Evolutionary conservation across 2,113 vertebrate genomes (phyloP).

Genomic region (Dunckerocampus dactyliophorus): DNA sequence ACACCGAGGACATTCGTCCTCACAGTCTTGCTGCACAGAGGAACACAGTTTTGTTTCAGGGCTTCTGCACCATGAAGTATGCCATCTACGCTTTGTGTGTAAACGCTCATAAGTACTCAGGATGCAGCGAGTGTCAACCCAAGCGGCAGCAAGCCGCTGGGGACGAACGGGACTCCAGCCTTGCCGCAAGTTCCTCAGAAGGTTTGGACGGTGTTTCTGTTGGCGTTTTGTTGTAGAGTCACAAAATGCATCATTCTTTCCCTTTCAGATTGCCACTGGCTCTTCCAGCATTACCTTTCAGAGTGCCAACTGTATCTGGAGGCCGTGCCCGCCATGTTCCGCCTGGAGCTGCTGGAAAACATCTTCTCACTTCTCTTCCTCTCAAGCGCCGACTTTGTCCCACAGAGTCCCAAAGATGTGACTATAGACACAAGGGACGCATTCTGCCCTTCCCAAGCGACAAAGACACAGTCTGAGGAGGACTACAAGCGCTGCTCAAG

Average conservation of each 20-base stretch:
- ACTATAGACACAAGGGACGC: conserved; percentile 2
- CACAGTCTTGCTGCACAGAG: conserved; percentile 66
- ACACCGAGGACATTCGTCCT: conserved; percentile 18
- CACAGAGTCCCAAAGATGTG: conserved; percentile 34
- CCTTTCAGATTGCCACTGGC: conserved; percentile 68
- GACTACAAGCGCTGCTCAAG: not conserved
- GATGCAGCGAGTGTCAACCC: conserved; percentile 67
- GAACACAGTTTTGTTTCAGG: conserved; percentile 82
- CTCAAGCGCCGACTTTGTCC: conserved; percentile 80
- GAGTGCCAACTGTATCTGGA: conserved; percentile 86
- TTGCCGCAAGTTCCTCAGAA: conserved; percentile 32
- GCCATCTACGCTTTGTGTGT: conserved; percentile 89
- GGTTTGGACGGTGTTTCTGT: conserved; percentile 33
- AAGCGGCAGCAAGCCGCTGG: conserved; percentile 19
- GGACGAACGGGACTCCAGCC: conserved; percentile 30
- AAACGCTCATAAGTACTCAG: conserved; percentile 73
- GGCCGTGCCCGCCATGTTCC: conserved; percentile 79
- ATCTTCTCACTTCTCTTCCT: conserved; percentile 94
- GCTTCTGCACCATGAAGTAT: conserved; percentile 95
- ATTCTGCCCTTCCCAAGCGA: not conserved
- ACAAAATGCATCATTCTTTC: conserved; percentile 11
- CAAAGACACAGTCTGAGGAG: conserved; percentile 3
- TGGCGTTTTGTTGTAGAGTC: not conserved
- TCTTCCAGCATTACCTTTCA: conserved; percentile 80
- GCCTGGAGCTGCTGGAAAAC: conserved; percentile 93